Evolutionary conservation across 2,888 invertebrate genomes (phyloP).

Genomic region (Sialis lutaria): DNA sequence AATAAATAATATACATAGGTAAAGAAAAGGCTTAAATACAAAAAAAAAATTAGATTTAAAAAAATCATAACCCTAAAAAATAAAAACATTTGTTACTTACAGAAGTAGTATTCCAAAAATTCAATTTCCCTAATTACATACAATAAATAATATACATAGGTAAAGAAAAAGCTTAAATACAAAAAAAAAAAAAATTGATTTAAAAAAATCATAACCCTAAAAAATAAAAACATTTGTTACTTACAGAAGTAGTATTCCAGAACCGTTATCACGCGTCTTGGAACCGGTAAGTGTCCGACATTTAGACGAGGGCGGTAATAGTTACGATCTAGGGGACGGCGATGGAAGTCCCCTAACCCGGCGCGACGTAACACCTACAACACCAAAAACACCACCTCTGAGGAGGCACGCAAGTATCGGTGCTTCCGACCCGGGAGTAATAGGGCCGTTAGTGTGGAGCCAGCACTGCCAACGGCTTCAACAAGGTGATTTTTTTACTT

Average conservation of each 20-base stretch:
- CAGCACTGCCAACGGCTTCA: slow-evolving; percentile 52
- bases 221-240: neutral
- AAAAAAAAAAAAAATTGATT: too few species aligned
- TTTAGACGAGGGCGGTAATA: slow-evolving; percentile 29
- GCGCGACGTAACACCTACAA: neutral
- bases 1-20: too few species aligned
- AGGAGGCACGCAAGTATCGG: slow-evolving; percentile 51
- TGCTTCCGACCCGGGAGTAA: slow-evolving; percentile 56
- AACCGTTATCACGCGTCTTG: slow-evolving; percentile 59
- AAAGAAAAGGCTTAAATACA: too few species aligned
- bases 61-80: too few species aligned
- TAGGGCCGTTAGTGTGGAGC: slow-evolving; percentile 73
- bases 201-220: neutral
- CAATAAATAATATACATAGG: too few species aligned
- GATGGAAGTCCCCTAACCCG: slow-evolving; percentile 8
- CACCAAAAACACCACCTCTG: slow-evolving; percentile 22
- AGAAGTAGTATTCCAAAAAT: too few species aligned
- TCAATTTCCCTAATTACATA: too few species aligned
- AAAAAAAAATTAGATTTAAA: too few species aligned
- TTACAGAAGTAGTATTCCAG: slow-evolving; percentile 50
- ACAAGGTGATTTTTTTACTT: slow-evolving; percentile 25
- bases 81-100: too few species aligned
- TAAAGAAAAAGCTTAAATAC: neutral
- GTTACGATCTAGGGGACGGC: neutral
- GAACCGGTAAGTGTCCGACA: slow-evolving; percentile 63